A percentile compares a stretch with the other conserved stretches of the same genome.
Evolutionary conservation across 2,113 vertebrate genomes (phyloP).

Genomic region (Hippoglossus stenolepis): DNA sequence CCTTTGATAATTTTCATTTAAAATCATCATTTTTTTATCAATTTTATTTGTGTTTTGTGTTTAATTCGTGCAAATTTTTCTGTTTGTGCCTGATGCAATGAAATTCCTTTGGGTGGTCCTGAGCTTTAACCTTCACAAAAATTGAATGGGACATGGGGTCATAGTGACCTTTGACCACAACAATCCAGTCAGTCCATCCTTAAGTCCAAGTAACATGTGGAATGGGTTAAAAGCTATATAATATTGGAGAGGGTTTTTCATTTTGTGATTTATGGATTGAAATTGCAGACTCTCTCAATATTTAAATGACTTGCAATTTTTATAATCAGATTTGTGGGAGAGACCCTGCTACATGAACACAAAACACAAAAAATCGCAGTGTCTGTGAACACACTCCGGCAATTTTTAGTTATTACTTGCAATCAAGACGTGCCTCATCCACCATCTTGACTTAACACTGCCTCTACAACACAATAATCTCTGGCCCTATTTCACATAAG

Average conservation of each 20-base stretch:
- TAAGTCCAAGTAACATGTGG: neutral
- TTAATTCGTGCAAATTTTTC: neutral
- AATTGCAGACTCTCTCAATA: neutral
- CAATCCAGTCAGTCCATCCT: neutral
- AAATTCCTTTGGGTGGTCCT: too few relatives aligned
- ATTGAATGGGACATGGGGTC: neutral
- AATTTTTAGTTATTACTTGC: slow-evolving; percentile 6
- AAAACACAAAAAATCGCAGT: neutral
- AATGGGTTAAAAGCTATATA: too few relatives aligned
- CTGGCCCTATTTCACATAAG: slow-evolving; percentile 38
- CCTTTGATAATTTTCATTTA: too few relatives aligned
- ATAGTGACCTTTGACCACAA: neutral
- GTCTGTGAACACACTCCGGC: neutral
- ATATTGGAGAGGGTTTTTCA: neutral
- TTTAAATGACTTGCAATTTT: slow-evolving; percentile 3
- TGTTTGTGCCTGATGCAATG: neutral
- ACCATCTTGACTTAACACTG: neutral
- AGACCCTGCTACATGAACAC: neutral
- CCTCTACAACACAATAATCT: slow-evolving; percentile 25
- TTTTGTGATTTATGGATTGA: neutral
- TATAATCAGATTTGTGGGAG: neutral
- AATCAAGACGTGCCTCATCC: slow-evolving; percentile 16
- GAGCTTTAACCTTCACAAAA: neutral
- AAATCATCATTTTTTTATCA: too few relatives aligned
- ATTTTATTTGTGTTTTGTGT: neutral